Evolutionary conservation across 1,140 invertebrate genomes (phyloP), one percentile per base, ranked within the genome.

Genomic region (Prorops nasuta): DNA sequence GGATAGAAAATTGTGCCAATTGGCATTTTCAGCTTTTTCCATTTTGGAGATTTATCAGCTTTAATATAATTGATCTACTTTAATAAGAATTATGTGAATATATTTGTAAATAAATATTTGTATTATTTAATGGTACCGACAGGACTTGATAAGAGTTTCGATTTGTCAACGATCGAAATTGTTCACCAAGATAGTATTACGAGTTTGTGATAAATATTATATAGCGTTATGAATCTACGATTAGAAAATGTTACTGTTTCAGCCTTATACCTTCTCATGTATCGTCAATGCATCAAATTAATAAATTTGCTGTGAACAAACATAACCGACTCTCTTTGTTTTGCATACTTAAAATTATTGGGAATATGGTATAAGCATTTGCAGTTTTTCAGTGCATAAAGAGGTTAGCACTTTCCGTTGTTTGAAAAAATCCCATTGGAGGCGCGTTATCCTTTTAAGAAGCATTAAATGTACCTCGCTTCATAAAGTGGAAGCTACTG

Each of bases 381-480:
- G n/a, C n/a, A n/a, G n/a, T n/a, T n/a, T n/a, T n/a, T n/a, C n/a
- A n/a, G n/a, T n/a, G n/a, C n/a, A n/a, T n/a, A n/a, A n/a, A n/a
- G n/a, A n/a, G n/a, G n/a, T n/a, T n/a, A n/a, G n/a, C n/a, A n/a
- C n/a, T n/a, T n/a, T n/a, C n/a, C n/a, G n/a, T n/a, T n/a, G n/a
- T 56, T 45, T 48, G 56, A 59, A 55, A 61, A 64, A 56, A 49
- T n/a, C n/a, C 55, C 56, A 52, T 61, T 51, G 54, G 50, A 56
- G 57, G 51, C 56, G 64, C 63, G 69, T 69, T 65, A 68, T 63
- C 67, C 65, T 69, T 73, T 73, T 67, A 72, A 73, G 68, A 66
- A 71, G 63, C 66, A 63, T 68, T 73, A 71, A 72, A 66, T 63
- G 68, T 62, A 57, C 54, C 56, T 63, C 60, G 58, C 63, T 71